Percentiles rank a stretch among this genome's conserved stretches.
These are phyloP conservation scores for Acanthis flammea DNA, from an alignment of 2,797 vertebrate species.

Conservation along the genomic window DNA sequence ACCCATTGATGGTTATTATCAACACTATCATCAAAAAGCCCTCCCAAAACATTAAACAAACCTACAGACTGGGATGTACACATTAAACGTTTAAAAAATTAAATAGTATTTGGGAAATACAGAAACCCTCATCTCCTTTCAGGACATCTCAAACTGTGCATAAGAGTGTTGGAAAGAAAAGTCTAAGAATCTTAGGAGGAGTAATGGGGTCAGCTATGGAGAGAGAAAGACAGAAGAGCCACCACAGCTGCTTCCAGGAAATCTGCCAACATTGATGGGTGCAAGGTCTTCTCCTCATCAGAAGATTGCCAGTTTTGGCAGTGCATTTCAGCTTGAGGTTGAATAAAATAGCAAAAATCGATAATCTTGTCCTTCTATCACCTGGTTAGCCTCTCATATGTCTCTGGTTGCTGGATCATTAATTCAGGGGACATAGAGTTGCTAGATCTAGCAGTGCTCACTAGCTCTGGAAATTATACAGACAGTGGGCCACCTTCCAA, in stretches of 20 bases:
- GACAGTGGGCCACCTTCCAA: neutral
- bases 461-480: neutral
- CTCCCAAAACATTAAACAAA: neutral
- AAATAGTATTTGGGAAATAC: neutral
- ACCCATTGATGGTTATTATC: neutral
- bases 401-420: neutral
- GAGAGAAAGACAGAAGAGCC: neutral
- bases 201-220: accelerated
- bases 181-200: neutral
- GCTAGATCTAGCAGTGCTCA: neutral
- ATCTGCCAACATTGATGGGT: neutral
- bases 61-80: neutral
- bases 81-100: neutral
- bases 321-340: neutral
- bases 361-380: neutral
- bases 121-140: neutral
- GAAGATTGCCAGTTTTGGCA: neutral
- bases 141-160: neutral
- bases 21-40: neutral
- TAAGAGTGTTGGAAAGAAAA: neutral
- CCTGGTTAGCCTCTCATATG: neutral
- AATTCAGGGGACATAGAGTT: neutral
- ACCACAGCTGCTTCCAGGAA: neutral
- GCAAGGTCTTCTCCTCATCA: neutral
- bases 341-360: neutral